Percentiles rank a stretch among this genome's conserved stretches.
These are phyloP conservation scores for Andrena hattorfiana DNA, from an alignment of 2,888 invertebrate species.

Conservation along the genomic window DNA sequence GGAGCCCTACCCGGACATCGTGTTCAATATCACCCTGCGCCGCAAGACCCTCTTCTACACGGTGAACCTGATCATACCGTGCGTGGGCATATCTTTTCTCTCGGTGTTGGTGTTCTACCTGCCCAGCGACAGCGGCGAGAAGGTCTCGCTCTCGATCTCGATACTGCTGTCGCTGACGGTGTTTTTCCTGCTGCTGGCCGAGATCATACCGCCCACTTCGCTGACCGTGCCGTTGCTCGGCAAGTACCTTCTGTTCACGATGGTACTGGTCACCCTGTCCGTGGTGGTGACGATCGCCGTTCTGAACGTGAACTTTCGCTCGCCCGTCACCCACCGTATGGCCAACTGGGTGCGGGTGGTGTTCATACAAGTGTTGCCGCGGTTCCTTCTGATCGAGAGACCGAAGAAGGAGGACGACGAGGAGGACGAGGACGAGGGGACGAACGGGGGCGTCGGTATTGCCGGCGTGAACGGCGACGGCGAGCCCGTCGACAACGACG, in stretches of 20 bases:
- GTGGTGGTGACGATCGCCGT: slow-evolving; percentile 97
- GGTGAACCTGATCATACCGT: slow-evolving; percentile 98
- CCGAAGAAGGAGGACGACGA: slow-evolving; percentile 91
- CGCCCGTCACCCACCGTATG: slow-evolving; percentile 96
- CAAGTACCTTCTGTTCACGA: slow-evolving; percentile 96
- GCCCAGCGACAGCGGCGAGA: slow-evolving; percentile 99
- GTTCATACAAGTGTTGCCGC: slow-evolving; percentile 94
- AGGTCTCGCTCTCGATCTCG: slow-evolving; percentile 98
- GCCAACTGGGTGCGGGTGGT: slow-evolving; percentile 95
- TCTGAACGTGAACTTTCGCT: slow-evolving; percentile 96
- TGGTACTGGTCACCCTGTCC: slow-evolving; percentile 96
- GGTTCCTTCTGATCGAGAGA: slow-evolving; percentile 94
- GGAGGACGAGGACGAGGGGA: slow-evolving; percentile 87
- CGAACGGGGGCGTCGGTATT: slow-evolving; percentile 77
- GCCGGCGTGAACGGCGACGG: slow-evolving; percentile 87
- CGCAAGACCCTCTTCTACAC: slow-evolving; percentile 99
- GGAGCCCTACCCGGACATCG: slow-evolving; percentile 98
- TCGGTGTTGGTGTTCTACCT: slow-evolving; percentile 99
- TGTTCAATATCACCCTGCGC: slow-evolving; percentile 97
- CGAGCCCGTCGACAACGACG: slow-evolving; percentile 84
- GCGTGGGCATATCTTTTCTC: slow-evolving; percentile 98
- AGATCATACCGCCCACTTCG: slow-evolving; percentile 97
- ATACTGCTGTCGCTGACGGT: slow-evolving; percentile 97
- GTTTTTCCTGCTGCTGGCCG: slow-evolving; percentile 96
- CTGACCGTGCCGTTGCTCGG: slow-evolving; percentile 96